Conservation (phyloP, 2,113 vertebrate genomes). For the Colistium nudipinnis region DNA sequence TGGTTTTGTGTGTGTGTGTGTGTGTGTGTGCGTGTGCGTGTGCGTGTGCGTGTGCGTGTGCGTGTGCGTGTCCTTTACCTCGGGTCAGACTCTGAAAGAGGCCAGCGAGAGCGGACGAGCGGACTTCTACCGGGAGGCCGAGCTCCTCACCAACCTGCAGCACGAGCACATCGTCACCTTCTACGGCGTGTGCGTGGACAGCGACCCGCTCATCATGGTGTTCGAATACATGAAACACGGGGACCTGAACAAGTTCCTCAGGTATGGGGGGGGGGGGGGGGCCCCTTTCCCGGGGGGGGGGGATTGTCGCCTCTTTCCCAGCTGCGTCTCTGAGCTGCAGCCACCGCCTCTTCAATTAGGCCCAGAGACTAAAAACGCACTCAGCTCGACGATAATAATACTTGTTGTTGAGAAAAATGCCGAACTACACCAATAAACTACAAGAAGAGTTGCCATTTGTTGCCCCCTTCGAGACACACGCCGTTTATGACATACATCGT, state of each 20-base stretch:
- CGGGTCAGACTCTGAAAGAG: constrained; percentile 91
- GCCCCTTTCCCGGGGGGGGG: no score
- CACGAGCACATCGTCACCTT: constrained; percentile 98
- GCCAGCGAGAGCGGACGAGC: constrained; percentile 96
- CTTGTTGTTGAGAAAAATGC: no score
- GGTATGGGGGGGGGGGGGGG: no score
- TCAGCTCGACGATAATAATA: no score
- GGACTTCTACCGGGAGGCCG: constrained; percentile 96
- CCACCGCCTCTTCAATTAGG: no score
- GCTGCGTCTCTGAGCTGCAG: no score
- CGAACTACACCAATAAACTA: no score
- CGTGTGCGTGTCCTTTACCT: not conserved
- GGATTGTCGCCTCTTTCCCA: no score
- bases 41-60: not conserved
- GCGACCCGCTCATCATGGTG: constrained; percentile 98
- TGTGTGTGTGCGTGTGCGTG: not conserved
- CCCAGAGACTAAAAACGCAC: no score
- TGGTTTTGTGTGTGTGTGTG: not conserved
- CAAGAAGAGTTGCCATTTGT: no score
- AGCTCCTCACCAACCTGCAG: constrained; percentile 96
- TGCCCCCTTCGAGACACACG: no score
- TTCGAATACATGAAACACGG: constrained; percentile 99
- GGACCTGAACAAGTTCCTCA: constrained; percentile 99
- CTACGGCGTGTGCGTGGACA: constrained; percentile 96
- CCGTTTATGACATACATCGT: no score